Base-by-base conservation (phyloP, 2,113 vertebrate species). In the Bothrops jararaca region DNA sequence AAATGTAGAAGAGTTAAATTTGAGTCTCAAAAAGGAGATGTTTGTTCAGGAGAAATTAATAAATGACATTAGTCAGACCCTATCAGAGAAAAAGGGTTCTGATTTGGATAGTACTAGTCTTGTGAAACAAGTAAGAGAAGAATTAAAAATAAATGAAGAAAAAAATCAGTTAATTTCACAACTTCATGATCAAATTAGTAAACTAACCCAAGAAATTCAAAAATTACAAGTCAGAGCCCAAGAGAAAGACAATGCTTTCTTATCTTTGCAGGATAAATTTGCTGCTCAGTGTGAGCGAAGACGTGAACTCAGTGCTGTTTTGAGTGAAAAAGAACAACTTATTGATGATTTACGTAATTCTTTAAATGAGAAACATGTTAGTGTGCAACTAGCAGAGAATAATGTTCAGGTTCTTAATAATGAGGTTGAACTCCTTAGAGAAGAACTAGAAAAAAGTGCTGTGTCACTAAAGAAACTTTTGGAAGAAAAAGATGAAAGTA, bases 221-320 rank as follows among this genome's bases (percentile, higher is more conserved):
- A 95, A 93, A 48, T 95, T 92, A 53, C 94, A 97, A 92, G 96
- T 94, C 52, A 86, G 93, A 87, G 85, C 97, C 29, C 60, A 58
- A 39, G 97, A 97, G 80, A 98, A 96, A 92, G 97, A 98, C 89
- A 52, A 54, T 0, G 93, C 98, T 94, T 97, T 98, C 90, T 96
- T 92, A 58, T 96, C 97, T 96, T 97, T 98, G 4, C 98, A 98
- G 89, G 97, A 98, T 74, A 97, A 98, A 95, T 96, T 96, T 64
- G 96, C 97, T 89, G 74, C 92, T 0, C 96, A 97, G 24, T 90
- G 96, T 4, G 95, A 98, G 88, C 96, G 97, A 74, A 94, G 95
- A 50, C 96, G 95, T 4, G 96, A 97, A 24, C 56, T 96, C 39
- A 96, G 94, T 0, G 52, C 48, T 52, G 93, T 96, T 22, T 95